Evolutionary conservation across 2,113 vertebrate species (phyloP).

Genomic region (Stercorarius parasiticus): DNA sequence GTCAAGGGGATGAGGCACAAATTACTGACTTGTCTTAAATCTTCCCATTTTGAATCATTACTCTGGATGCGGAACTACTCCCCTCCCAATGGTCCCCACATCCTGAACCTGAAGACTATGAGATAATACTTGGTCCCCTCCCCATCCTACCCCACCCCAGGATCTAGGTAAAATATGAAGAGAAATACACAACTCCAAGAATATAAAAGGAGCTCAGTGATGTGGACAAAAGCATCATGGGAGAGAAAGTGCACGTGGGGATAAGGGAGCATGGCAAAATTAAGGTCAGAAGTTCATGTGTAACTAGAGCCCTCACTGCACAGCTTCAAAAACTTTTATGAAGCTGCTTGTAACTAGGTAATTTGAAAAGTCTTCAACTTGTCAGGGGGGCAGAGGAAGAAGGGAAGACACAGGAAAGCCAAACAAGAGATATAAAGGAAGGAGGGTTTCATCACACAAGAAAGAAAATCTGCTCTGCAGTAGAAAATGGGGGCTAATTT

Average conservation of each 20-base stretch:
- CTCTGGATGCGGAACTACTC: conserved; percentile 29
- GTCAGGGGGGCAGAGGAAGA: background rate
- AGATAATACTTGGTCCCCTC: conserved; percentile 33
- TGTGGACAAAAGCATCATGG: conserved; percentile 24
- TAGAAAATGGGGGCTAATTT: background rate
- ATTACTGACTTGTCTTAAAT: conserved; percentile 30
- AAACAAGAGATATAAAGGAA: background rate
- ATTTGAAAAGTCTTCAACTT: background rate
- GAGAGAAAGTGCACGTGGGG: conserved; percentile 46
- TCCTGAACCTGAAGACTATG: conserved; percentile 66
- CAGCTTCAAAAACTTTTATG: conserved; percentile 42
- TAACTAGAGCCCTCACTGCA: conserved; percentile 39
- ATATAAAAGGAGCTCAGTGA: conserved; percentile 52
- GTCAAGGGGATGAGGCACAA: conserved; percentile 20
- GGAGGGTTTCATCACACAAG: background rate
- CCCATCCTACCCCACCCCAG: background rate
- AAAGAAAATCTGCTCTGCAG: background rate
- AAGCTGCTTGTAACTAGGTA: background rate
- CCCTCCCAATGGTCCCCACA: conserved; percentile 17
- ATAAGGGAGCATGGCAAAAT: conserved; percentile 13
- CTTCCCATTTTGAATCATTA: conserved; percentile 53
- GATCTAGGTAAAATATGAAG: conserved; percentile 5
- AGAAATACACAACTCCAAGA: conserved; percentile 45
- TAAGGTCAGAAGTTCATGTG: conserved; percentile 57
- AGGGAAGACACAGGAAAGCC: background rate